Base-by-base conservation (phyloP, 2,888 invertebrate genomes). In the Diarsia brunnea region DNA sequence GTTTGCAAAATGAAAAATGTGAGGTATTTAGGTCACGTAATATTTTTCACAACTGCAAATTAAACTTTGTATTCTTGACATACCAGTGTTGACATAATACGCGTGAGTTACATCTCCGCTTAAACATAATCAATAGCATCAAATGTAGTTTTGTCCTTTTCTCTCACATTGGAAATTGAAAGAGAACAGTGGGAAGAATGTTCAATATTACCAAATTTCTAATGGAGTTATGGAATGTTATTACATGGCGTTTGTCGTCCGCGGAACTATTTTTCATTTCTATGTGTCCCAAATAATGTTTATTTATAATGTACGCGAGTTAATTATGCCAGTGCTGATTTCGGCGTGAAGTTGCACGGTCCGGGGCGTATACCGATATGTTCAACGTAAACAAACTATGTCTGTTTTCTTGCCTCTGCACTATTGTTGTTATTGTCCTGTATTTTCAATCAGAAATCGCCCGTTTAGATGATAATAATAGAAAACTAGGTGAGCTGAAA, bases 401-500 rank as follows among this genome's bases (percentile, higher is more conserved):
- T 94, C 89, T 96, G 82, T 93, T 96, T 90, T 94, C 95, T 73
- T 95, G 94, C 90, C 90, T 96, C 74, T 93, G 95, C 92, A 92
- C 95, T 92, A 91, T 96, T 92, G 95, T 94, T 90, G 89, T 95
- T 84, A 92, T 95, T 86, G 93, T 96, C 82, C 89, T 96, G 78
- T 96, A 96, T 94, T 96, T 96, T 90, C 96, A 96, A 91, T 92
- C 95, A 69, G 95, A 96, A 94, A 94, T 96, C 78, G 91, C 94
- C 64, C 93, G 95, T 83, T 88, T 96, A 85, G 96, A 96, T 80
- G 94, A 95, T 73, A 92, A 87, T 84, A 95, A 95, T 91, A 92
- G 92, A 79, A 95, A 93, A 89, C 84, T 95, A 85, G 96, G 96
- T 96, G 84, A 89, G 92, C 87, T 75, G 49, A n/a, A 65, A 61